Evolutionary conservation across 2,888 invertebrate genomes (phyloP).

Genomic region (Drosophila macrospina): DNA sequence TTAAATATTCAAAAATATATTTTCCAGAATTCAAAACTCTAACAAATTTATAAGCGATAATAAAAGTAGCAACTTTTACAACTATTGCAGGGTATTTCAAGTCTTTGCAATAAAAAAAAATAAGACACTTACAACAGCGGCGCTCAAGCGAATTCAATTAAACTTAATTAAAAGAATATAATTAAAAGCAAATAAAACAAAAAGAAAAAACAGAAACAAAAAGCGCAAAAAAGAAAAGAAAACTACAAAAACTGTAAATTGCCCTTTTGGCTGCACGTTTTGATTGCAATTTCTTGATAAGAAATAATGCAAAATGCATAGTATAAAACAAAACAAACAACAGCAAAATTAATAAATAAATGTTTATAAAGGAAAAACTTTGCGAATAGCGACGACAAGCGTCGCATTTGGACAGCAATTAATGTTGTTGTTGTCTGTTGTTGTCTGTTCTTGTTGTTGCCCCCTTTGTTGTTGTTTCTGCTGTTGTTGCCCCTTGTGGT

Average conservation of each 20-base stretch:
- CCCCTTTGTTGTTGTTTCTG: too few species aligned
- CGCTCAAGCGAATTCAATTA: constrained; percentile 49
- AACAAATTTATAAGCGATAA: too few species aligned
- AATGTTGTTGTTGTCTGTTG: constrained; percentile 15
- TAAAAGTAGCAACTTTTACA: too few species aligned
- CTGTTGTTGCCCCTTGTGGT: constrained; percentile 10
- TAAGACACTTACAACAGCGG: constrained; percentile 27
- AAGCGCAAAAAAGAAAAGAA: neutral
- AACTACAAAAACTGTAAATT: constrained; percentile 20
- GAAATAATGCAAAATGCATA: constrained; percentile 11
- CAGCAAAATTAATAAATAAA: neutral
- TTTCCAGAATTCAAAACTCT: too few species aligned
- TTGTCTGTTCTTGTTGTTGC: constrained; percentile 13
- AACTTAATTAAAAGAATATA: constrained; percentile 50
- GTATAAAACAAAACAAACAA: neutral
- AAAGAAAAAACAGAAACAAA: neutral
- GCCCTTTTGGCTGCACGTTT: constrained; percentile 39
- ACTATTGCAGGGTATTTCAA: constrained; percentile 3
- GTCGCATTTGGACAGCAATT: constrained; percentile 39
- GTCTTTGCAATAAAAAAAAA: constrained; percentile 17
- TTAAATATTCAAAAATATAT: too few species aligned
- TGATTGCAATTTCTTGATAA: constrained; percentile 57
- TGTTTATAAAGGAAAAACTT: constrained; percentile 21
- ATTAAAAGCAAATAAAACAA: constrained; percentile 40
- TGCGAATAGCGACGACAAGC: constrained; percentile 32